These are phyloP conservation scores for Drosophila kohkoa DNA, from an alignment of 1,140 invertebrate genomes.

Conservation along the genomic window DNA sequence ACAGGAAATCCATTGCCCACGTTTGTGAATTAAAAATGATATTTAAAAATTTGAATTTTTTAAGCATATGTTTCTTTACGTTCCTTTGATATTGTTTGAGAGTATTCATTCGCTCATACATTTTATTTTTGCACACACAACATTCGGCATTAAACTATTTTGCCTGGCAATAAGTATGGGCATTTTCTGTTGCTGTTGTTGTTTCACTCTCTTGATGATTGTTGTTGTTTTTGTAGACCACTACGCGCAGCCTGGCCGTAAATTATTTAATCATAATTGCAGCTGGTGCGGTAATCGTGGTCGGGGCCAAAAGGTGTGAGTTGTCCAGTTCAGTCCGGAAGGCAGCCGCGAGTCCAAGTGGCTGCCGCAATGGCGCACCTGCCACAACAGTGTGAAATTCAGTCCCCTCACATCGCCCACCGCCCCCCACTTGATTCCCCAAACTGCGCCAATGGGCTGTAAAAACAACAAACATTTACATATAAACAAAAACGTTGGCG, in stretches of 20 bases:
- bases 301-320: neutral
- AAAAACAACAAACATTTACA: constrained; percentile 72
- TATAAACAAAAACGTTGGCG: constrained; percentile 21
- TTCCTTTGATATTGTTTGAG: constrained; percentile 1
- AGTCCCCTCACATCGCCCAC: neutral
- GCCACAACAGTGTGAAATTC: constrained; percentile 65
- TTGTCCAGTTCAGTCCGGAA: constrained; percentile 13
- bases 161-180: neutral
- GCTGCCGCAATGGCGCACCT: constrained; percentile 70
- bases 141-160: constrained; percentile 36
- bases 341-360: constrained; percentile 39
- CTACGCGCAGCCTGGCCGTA: constrained; percentile 27
- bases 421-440: neutral
- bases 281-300: constrained; percentile 11
- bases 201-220: neutral
- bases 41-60: neutral
- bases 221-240: constrained; percentile 18
- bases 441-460: constrained; percentile 28
- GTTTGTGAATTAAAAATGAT: neutral
- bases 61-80: neutral
- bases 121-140: constrained; percentile 19
- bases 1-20: neutral
- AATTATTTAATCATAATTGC: constrained; percentile 59
- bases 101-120: constrained; percentile 2
- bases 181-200: neutral